Evolutionary conservation across 2,797 vertebrate species (phyloP).

Genomic region (Labroides dimidiatus): DNA sequence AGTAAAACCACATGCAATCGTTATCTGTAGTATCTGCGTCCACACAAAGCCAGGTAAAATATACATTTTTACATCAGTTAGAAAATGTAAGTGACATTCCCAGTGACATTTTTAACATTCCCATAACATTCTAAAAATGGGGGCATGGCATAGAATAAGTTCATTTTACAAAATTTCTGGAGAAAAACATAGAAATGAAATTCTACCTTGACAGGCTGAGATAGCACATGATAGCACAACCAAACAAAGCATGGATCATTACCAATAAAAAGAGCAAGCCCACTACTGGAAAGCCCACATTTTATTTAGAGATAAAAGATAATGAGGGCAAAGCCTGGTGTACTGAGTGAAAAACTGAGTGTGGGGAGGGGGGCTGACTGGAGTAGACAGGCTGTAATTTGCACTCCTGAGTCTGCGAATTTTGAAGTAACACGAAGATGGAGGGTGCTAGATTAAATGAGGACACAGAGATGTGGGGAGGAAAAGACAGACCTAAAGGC

Average conservation of each 20-base stretch:
- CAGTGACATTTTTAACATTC: no score
- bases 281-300: constrained; percentile 28
- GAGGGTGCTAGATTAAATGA: constrained; percentile 22
- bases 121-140: not conserved
- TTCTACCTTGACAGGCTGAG: not conserved
- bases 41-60: no score
- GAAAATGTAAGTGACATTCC: no score
- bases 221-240: not conserved
- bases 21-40: no score
- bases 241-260: no score
- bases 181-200: no score
- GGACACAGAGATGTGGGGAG: constrained; percentile 5
- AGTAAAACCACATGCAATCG: no score
- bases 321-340: constrained; percentile 7
- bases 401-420: constrained; percentile 22
- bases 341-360: constrained; percentile 15
- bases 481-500: constrained; percentile 1
- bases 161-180: not conserved
- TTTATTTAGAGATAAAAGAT: constrained; percentile 23
- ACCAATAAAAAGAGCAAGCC: constrained; percentile 9
- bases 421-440: constrained; percentile 15
- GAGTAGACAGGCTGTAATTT: constrained; percentile 53
- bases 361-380: constrained; percentile 40
- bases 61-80: no score
- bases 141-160: not conserved